A percentile compares a stretch with the other conserved stretches of the same genome.
Evolutionary conservation across 92 coral and sea anemone species (phyloP).

Genomic region (Porites lobata): DNA sequence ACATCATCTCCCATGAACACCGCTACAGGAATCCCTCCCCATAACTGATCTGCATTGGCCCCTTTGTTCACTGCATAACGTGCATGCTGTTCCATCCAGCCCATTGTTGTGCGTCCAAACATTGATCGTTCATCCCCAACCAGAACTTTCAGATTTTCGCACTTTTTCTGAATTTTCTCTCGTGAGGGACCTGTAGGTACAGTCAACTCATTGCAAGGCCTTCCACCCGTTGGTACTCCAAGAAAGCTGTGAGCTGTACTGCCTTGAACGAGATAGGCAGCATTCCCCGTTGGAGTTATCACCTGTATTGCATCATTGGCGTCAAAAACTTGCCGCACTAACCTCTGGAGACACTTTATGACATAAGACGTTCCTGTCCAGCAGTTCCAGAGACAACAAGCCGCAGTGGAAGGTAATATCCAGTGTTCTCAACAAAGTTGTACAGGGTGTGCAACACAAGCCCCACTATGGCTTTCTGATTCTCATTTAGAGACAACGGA

Average conservation of each 20-base stretch:
- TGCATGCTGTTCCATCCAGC: slow-evolving; percentile 62
- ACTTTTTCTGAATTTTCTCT: no score
- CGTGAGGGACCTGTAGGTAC: no score
- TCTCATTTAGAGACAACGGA: slow-evolving; percentile 33
- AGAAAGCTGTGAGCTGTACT: slow-evolving; percentile 62
- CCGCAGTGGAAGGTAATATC: neutral
- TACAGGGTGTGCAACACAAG: slow-evolving; percentile 39
- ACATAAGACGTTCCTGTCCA: slow-evolving; percentile 58
- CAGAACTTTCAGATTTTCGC: no score
- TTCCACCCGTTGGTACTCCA: slow-evolving; percentile 43
- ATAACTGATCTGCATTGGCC: slow-evolving; percentile 18
- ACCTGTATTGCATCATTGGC: no score
- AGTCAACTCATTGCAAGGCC: slow-evolving; percentile 24
- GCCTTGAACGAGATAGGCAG: slow-evolving; percentile 62
- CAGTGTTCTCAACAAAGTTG: no score
- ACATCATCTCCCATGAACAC: slow-evolving; percentile 54
- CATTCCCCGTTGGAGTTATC: slow-evolving; percentile 26
- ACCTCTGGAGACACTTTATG: slow-evolving; percentile 30
- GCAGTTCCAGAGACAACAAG: slow-evolving; percentile 36
- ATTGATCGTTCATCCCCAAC: slow-evolving; percentile 32
- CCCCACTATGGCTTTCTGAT: slow-evolving; percentile 44
- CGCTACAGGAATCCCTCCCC: slow-evolving; percentile 56
- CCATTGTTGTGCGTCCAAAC: slow-evolving; percentile 47
- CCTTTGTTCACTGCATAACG: slow-evolving; percentile 26
- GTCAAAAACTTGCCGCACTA: no score